phyloP scores from a whole-genome alignment of 2,888 invertebrate genomes.

The Glyphotaelius pellucidus region DNA sequence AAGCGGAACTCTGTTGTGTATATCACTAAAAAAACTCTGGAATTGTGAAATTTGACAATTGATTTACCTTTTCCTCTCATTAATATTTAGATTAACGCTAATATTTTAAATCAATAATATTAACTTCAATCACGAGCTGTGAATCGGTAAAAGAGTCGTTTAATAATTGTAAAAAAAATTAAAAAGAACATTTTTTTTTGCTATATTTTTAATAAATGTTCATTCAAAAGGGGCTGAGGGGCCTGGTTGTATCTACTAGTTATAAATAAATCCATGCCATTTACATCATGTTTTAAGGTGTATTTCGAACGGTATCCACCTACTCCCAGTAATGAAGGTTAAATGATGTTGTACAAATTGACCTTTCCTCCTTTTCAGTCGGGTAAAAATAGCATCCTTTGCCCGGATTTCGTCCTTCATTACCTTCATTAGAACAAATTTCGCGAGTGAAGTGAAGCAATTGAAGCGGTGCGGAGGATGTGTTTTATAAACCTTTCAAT shows the following conservation, averaged over 20 bases:
- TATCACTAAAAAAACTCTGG: not conserved
- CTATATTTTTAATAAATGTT: too few relatives aligned
- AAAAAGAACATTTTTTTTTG: not conserved
- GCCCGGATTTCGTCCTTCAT: conserved; percentile 21
- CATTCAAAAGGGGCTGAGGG: too few relatives aligned
- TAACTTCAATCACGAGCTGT: too few relatives aligned
- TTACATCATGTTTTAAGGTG: not conserved
- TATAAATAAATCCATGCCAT: not conserved
- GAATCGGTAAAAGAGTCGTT: too few relatives aligned
- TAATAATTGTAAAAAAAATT: not conserved
- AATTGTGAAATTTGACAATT: not conserved
- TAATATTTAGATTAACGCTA: too few relatives aligned
- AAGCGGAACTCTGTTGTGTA: not conserved
- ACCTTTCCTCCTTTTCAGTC: conserved; percentile 26
- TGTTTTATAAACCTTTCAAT: not conserved
- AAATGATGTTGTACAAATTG: not conserved
- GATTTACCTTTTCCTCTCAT: not conserved
- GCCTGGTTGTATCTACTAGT: not conserved
- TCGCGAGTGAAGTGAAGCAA: conserved; percentile 3
- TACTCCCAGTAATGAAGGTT: not conserved
- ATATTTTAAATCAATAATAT: too few relatives aligned
- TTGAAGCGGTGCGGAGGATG: not conserved
- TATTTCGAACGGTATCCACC: not conserved
- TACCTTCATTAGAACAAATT: conserved; percentile 29
- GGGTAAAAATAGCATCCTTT: conserved; percentile 24